Percentiles rank a stretch among this genome's conserved stretches.
phyloP scores from a whole-genome alignment of 2,888 invertebrate genomes.

The Agriopis leucophaearia region DNA sequence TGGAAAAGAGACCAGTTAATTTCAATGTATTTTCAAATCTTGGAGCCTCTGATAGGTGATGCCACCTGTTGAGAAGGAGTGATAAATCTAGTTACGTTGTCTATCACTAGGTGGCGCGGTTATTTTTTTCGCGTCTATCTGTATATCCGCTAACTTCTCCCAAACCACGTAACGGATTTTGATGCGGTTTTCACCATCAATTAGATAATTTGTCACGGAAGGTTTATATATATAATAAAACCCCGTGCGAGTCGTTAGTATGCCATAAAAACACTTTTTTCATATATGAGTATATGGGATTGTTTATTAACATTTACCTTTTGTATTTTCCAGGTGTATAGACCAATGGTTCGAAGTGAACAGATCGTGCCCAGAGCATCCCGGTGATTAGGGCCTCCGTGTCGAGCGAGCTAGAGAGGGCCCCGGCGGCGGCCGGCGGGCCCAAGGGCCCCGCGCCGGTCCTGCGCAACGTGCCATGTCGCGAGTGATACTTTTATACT shows the following conservation, averaged over 20 bases:
- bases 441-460: conserved; percentile 37
- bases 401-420: conserved; percentile 6
- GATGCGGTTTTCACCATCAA: too few species aligned
- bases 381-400: conserved; percentile 91
- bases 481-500: conserved; percentile 82
- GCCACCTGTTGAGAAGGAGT: conserved; percentile 17
- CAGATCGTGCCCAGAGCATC: conserved; percentile 99
- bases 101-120: conserved; percentile 1
- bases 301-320: conserved; percentile 21
- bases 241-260: too few species aligned
- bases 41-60: neutral
- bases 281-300: too few species aligned
- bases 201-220: too few species aligned
- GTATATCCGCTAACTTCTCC: too few species aligned
- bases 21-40: neutral
- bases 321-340: conserved; percentile 93
- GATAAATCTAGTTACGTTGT: neutral
- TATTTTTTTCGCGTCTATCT: too few species aligned
- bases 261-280: too few species aligned
- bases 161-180: too few species aligned
- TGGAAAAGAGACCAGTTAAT: neutral
- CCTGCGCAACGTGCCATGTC: conserved; percentile 65
- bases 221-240: too few species aligned
- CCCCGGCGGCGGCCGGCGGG: conserved; percentile 80
- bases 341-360: conserved; percentile 99